phyloP scores from a whole-genome alignment of 2,888 invertebrate species.

The Lasioglossum villosulum region DNA sequence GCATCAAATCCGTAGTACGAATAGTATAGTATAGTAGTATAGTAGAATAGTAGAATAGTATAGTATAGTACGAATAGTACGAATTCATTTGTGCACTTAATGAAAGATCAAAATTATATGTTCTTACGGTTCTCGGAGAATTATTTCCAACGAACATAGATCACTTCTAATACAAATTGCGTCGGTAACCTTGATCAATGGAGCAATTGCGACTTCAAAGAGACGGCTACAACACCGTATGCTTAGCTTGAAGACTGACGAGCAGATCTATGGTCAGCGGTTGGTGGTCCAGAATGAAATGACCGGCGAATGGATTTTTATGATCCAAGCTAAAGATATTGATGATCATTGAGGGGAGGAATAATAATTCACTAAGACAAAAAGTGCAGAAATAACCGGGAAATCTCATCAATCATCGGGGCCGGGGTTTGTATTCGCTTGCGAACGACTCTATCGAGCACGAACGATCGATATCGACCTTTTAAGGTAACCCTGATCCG shows the following conservation, averaged over 20 bases:
- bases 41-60: too few relatives aligned
- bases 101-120: too few relatives aligned
- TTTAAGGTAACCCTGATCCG: slow-evolving; percentile 55
- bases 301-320: slow-evolving; percentile 33
- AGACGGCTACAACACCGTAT: neutral
- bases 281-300: neutral
- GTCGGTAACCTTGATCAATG: neutral
- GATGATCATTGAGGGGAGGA: slow-evolving; percentile 35
- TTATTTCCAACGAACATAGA: neutral
- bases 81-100: too few relatives aligned
- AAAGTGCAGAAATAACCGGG: slow-evolving; percentile 40
- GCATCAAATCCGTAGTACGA: too few relatives aligned
- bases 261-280: neutral
- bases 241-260: neutral
- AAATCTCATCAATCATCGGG: slow-evolving; percentile 54
- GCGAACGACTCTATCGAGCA: slow-evolving; percentile 57
- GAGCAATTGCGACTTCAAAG: neutral
- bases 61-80: too few relatives aligned
- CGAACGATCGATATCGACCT: slow-evolving; percentile 57
- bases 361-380: slow-evolving; percentile 53
- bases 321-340: slow-evolving; percentile 32
- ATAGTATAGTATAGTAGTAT: too few relatives aligned
- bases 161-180: neutral
- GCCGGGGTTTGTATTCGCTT: slow-evolving; percentile 11
- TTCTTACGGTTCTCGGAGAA: neutral